A percentile compares a stretch with the other conserved stretches of the same genome.
These are phyloP conservation scores for Hephaestus fuliginosus DNA, from an alignment of 2,797 vertebrate genomes.

Conservation along the genomic window DNA sequence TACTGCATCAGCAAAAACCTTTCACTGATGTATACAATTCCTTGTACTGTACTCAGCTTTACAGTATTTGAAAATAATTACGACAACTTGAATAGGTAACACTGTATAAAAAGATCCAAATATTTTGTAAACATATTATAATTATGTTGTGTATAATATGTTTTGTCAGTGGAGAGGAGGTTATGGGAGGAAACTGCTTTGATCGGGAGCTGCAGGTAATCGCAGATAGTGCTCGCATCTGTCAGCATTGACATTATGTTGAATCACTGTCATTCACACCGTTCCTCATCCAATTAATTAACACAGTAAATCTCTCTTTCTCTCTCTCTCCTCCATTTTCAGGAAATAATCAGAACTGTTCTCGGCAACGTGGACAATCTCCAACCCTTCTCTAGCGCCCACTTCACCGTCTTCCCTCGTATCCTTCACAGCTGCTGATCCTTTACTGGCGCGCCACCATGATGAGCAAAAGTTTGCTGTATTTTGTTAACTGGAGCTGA, in stretches of 20 bases:
- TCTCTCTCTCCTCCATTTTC: constrained; percentile 56
- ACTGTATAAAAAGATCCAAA: background rate
- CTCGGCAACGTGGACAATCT: constrained; percentile 89
- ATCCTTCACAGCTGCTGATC: constrained; percentile 82
- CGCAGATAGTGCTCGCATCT: background rate
- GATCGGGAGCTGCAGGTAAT: constrained; percentile 81
- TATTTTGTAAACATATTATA: background rate
- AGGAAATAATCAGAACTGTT: constrained; percentile 91
- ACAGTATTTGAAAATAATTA: background rate
- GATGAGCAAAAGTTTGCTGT: background rate
- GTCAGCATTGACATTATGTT: background rate
- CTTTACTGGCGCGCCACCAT: too few relatives aligned
- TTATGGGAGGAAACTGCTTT: constrained; percentile 33
- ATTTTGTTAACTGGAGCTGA: constrained; percentile 41
- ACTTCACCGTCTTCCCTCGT: constrained; percentile 92
- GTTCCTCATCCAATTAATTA: background rate
- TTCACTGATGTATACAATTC: background rate
- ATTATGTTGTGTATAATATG: background rate
- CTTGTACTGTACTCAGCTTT: background rate
- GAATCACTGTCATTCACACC: background rate
- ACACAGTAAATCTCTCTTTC: background rate
- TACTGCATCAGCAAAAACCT: background rate
- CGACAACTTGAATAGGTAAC: background rate
- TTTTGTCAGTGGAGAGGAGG: constrained; percentile 64
- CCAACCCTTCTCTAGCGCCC: constrained; percentile 90